A percentile compares a stretch with the other conserved stretches of the same genome.
Evolutionary conservation across 1,140 invertebrate species (phyloP).

Genomic region (Drosophila mojavensis): DNA sequence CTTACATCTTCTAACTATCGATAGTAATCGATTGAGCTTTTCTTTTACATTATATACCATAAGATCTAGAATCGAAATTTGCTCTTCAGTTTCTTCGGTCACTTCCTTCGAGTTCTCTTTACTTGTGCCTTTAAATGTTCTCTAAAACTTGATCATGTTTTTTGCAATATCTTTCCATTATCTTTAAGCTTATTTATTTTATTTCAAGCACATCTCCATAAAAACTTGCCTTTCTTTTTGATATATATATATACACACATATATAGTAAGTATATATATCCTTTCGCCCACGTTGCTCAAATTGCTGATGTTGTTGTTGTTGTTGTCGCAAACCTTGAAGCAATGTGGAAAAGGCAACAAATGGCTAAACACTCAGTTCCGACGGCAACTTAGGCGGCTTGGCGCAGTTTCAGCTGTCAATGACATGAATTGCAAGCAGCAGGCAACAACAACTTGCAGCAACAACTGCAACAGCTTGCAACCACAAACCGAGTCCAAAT

Average conservation of each 20-base stretch:
- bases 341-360: constrained; percentile 50
- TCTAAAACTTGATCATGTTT: too few relatives aligned
- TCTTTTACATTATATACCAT: too few relatives aligned
- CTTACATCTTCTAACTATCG: too few relatives aligned
- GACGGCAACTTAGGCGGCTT: constrained; percentile 16
- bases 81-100: too few relatives aligned
- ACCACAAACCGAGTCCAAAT: constrained; percentile 42
- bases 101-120: too few relatives aligned
- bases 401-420: constrained; percentile 61
- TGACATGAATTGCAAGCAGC: constrained; percentile 70
- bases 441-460: constrained; percentile 11
- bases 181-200: background rate
- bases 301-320: background rate
- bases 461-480: constrained; percentile 8
- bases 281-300: constrained; percentile 2
- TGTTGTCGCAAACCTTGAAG: constrained; percentile 54
- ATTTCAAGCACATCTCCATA: background rate
- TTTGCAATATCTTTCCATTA: background rate
- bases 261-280: background rate
- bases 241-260: too few relatives aligned
- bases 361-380: constrained; percentile 51
- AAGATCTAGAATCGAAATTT: too few relatives aligned
- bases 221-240: constrained; percentile 3
- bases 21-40: too few relatives aligned
- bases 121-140: too few relatives aligned